These are phyloP conservation scores for Sapajus apella DNA, from an alignment of 2,113 vertebrate genomes.

Conservation along the genomic window DNA sequence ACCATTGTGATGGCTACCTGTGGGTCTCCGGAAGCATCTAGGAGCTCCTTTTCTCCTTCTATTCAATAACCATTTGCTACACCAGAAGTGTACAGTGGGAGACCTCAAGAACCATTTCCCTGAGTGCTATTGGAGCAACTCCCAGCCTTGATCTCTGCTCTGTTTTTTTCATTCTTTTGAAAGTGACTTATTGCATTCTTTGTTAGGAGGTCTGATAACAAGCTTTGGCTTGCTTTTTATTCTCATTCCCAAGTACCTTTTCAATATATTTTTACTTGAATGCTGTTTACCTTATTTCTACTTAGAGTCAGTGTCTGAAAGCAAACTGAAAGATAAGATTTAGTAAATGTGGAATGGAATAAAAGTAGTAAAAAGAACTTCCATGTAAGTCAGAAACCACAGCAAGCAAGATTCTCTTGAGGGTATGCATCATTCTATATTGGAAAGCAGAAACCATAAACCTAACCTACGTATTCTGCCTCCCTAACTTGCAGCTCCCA, in stretches of 20 bases:
- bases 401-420: not conserved
- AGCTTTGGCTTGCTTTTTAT: conserved; percentile 2
- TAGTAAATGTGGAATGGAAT: not conserved
- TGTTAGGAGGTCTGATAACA: not conserved
- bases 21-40: not conserved
- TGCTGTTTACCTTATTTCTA: conserved; percentile 24
- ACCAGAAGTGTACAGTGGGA: too few relatives aligned
- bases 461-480: accelerated
- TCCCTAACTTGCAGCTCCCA: not conserved
- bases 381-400: not conserved
- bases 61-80: not conserved
- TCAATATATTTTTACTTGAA: not conserved
- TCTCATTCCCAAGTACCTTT: not conserved
- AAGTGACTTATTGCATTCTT: not conserved
- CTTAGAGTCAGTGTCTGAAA: not conserved
- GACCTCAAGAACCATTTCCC: not conserved
- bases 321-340: not conserved
- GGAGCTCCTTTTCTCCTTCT: not conserved
- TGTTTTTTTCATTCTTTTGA: not conserved
- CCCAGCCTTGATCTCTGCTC: not conserved
- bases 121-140: not conserved
- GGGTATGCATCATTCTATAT: not conserved
- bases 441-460: not conserved
- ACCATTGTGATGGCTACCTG: not conserved
- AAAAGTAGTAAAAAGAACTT: not conserved